Conservation (phyloP, 2,113 vertebrate genomes). For the Platysternon megacephalum region DNA sequence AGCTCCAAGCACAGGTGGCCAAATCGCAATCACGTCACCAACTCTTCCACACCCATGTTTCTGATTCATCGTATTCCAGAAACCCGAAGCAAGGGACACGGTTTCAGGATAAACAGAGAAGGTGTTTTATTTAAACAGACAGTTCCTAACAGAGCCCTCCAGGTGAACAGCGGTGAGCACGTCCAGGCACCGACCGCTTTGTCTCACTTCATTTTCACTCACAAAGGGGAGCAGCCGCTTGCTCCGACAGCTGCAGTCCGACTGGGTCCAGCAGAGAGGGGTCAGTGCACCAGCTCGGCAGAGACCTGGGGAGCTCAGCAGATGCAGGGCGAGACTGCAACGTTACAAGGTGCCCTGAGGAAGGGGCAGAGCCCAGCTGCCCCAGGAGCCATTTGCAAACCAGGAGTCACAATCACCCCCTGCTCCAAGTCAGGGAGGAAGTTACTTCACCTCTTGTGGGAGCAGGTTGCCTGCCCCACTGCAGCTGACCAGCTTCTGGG, state of each 20-base stretch:
- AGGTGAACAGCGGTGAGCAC: too few species aligned
- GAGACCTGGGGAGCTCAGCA: too few species aligned
- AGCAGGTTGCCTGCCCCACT: background rate
- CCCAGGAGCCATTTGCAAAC: background rate
- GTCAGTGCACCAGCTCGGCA: too few species aligned
- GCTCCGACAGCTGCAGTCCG: background rate
- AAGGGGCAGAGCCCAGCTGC: too few species aligned
- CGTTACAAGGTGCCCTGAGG: background rate
- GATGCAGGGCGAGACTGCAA: background rate
- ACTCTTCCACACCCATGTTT: background rate
- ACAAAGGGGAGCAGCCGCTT: background rate
- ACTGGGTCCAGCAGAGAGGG: background rate
- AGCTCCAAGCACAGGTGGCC: accelerated
- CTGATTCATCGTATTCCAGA: background rate
- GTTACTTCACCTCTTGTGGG: too few species aligned
- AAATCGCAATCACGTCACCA: accelerated
- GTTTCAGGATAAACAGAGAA: background rate
- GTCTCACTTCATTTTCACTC: background rate
- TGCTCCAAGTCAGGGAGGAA: background rate
- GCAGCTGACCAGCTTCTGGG: background rate
- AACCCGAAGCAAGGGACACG: background rate
- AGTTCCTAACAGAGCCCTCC: background rate
- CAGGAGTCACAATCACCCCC: background rate
- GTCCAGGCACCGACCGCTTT: background rate
- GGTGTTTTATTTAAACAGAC: background rate